Evolutionary conservation across 2,113 vertebrate species (phyloP).

Genomic region (Glareola pratincola): DNA sequence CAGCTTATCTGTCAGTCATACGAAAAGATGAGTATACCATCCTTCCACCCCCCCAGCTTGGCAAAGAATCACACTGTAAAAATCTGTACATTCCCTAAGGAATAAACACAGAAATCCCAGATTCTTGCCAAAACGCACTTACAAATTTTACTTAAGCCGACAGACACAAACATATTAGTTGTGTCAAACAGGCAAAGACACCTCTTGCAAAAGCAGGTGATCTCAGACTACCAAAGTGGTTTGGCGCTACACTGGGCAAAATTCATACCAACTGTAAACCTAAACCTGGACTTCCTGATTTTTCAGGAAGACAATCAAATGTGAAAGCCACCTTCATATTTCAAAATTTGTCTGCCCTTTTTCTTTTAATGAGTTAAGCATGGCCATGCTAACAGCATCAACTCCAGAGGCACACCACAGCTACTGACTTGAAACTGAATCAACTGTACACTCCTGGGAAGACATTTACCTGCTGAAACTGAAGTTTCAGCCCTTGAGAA

Average conservation of each 20-base stretch:
- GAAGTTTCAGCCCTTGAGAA: background rate
- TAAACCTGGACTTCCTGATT: background rate
- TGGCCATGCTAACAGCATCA: background rate
- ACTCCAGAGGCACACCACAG: background rate
- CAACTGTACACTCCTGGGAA: accelerated
- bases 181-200: background rate
- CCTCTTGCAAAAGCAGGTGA: background rate
- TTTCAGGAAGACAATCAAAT: background rate
- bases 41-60: background rate
- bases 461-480: background rate
- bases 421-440: background rate
- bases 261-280: background rate
- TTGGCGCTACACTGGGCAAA: background rate
- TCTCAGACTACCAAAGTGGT: background rate
- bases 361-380: background rate
- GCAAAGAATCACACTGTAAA: background rate
- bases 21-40: background rate
- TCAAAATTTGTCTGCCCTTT: background rate
- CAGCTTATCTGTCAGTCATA: slow-evolving; percentile 12
- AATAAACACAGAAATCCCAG: background rate
- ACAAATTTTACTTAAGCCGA: background rate
- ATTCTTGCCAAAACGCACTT: background rate
- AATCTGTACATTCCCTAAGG: background rate
- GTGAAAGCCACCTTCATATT: background rate
- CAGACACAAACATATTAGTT: background rate